Evolutionary conservation across 1,140 invertebrate genomes (phyloP).

Genomic region (Bicyclus anynana): DNA sequence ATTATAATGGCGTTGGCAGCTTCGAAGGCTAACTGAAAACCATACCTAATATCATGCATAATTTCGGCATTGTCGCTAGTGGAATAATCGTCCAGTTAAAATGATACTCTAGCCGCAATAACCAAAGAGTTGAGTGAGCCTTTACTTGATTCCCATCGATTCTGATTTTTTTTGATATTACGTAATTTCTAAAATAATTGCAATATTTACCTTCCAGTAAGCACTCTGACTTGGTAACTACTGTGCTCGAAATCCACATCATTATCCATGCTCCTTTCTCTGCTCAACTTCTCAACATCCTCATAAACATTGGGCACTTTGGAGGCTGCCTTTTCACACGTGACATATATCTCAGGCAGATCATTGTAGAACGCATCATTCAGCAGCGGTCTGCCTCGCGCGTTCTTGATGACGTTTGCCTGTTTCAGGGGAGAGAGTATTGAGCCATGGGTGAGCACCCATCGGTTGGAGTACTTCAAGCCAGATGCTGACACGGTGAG

Average conservation of each 20-base stretch:
- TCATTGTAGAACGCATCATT: conserved; percentile 64
- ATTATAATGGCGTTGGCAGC: too few species aligned
- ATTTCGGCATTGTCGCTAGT: too few species aligned
- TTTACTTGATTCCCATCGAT: too few species aligned
- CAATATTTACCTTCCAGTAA: conserved; percentile 52
- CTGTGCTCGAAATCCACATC: conserved; percentile 53
- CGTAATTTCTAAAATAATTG: too few species aligned
- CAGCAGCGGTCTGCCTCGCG: conserved; percentile 54
- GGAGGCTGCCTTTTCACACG: conserved; percentile 47
- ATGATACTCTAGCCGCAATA: too few species aligned
- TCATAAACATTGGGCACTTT: conserved; percentile 41
- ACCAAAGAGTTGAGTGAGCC: too few species aligned
- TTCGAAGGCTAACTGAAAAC: too few species aligned
- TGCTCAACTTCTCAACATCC: conserved; percentile 45
- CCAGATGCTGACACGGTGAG: conserved; percentile 72
- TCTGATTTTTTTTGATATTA: too few species aligned
- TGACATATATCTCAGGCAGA: conserved; percentile 65
- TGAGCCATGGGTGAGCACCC: conserved; percentile 77
- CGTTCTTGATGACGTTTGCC: conserved; percentile 48
- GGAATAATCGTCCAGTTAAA: too few species aligned
- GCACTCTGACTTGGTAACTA: conserved; percentile 59
- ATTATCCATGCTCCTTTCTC: conserved; percentile 41
- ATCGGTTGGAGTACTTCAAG: conserved; percentile 71
- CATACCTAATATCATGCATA: too few species aligned
- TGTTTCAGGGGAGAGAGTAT: conserved; percentile 68